Evolutionary conservation across 2,888 invertebrate species (phyloP).

Genomic region (Drosophila prostipennis): DNA sequence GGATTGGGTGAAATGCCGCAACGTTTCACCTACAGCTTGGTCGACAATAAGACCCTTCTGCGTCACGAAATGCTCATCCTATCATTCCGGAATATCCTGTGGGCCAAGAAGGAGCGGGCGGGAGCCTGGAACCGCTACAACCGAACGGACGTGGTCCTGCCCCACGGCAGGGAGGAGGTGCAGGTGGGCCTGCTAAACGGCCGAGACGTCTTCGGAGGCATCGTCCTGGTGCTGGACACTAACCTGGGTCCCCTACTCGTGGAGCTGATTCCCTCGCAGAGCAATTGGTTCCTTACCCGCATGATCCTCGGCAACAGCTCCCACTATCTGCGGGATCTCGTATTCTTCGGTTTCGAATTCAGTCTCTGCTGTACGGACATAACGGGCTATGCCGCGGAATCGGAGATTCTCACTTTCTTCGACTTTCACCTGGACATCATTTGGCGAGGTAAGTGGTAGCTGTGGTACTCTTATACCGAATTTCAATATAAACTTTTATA

Average conservation of each 20-base stretch:
- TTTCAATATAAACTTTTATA: too few species aligned
- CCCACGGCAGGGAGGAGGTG: background rate
- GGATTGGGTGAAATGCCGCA: background rate
- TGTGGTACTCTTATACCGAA: too few species aligned
- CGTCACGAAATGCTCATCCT: conserved; percentile 28
- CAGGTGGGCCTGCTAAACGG: background rate
- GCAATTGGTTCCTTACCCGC: conserved; percentile 47
- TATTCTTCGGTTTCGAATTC: conserved; percentile 31
- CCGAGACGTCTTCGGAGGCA: background rate
- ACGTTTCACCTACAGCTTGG: accelerated
- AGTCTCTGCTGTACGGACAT: conserved; percentile 54
- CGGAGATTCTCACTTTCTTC: conserved; percentile 23
- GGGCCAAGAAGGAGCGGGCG: conserved; percentile 22
- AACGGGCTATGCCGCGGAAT: conserved; percentile 1
- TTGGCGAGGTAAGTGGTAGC: background rate
- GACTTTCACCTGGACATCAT: conserved; percentile 44
- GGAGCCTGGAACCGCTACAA: background rate
- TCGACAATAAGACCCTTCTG: conserved; percentile 24
- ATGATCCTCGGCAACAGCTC: background rate
- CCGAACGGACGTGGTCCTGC: conserved; percentile 5
- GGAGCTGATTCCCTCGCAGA: background rate
- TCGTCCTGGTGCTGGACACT: conserved; percentile 7
- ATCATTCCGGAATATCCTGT: conserved; percentile 19
- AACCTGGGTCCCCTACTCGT: conserved; percentile 14
- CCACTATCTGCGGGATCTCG: conserved; percentile 27